phyloP scores from a whole-genome alignment of 2,888 invertebrate species.

The Ganaspis brasiliensis region DNA sequence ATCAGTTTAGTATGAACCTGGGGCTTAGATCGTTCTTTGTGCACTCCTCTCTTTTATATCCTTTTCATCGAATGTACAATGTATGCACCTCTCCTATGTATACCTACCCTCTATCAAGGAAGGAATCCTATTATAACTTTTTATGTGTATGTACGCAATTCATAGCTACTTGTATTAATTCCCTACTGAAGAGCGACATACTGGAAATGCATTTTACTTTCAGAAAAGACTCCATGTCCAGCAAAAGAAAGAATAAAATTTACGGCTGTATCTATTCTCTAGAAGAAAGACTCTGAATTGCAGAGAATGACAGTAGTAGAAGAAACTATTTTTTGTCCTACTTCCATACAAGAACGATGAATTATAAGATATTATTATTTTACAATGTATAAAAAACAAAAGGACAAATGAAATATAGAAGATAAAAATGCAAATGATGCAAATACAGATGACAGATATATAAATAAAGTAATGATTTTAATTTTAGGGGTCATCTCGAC shows the following conservation, averaged over 20 bases:
- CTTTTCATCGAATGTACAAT: conserved; percentile 30
- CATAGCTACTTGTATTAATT: conserved; percentile 52
- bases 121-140: conserved; percentile 29
- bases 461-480: background rate
- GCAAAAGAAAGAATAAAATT: conserved; percentile 20
- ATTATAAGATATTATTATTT: background rate
- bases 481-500: background rate
- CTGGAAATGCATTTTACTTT: conserved; percentile 12
- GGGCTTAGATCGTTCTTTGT: conserved; percentile 36
- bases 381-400: background rate
- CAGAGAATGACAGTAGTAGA: background rate
- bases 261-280: conserved; percentile 6
- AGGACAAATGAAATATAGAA: too few species aligned
- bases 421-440: too few species aligned
- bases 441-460: background rate
- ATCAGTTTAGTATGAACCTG: conserved; percentile 19
- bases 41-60: conserved; percentile 34
- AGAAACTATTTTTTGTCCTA: background rate
- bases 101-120: conserved; percentile 14
- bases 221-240: conserved; percentile 26
- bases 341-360: background rate
- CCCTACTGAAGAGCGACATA: conserved; percentile 40
- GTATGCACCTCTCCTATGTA: conserved; percentile 20
- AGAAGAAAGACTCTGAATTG: background rate
- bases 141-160: conserved; percentile 5